Evolutionary conservation across 2,113 vertebrate species (phyloP), one percentile per base, ranked within the genome.

Genomic region (Pontoporia blainvillei): DNA sequence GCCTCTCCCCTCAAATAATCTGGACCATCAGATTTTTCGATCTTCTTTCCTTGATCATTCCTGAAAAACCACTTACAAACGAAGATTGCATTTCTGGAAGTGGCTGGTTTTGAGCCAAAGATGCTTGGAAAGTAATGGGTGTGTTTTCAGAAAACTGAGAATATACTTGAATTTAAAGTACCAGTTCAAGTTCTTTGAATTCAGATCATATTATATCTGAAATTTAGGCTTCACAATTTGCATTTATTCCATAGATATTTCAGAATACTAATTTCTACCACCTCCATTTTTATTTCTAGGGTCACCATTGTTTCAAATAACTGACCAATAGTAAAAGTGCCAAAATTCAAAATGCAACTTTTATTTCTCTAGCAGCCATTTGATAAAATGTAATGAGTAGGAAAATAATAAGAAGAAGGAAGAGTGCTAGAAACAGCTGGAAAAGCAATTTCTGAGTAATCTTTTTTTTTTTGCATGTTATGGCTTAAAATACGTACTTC

Each of bases 71-170:
- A 54, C 14, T 93, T 95, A 54, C 72, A 93, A 94, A 57, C 82
- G 64, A 85, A 83, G 69, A 92, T 5, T 86, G 52, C 59, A 44
- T 93, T 92, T 86, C 69, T 94, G 41, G 59, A 95, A 86, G 86
- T 41, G 25, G 64, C n/a, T 73, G 69, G 71, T 72, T 96, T 96
- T 79, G 59, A 91, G 61, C 67, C 96, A 71, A 64, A 95, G 89
- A 46, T 66, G 34, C 67, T 92, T 94, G 62, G 95, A 93, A 85
- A 95, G n/a, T 64, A 59, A 64, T 62, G 86, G 91, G 87, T 18
- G 89, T 86, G 95, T 90, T 87, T 86, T 92, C n/a, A 76, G 84
- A 72, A 95, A 94, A 49, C 29, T 2, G 36, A 90, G 64, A 67
- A 69, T 57, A 34, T 39, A 27, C 64, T 92, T 4, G 18, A 57